Evolutionary conservation across 2,888 invertebrate genomes (phyloP).

Genomic region (Bugulina stolonifera): DNA sequence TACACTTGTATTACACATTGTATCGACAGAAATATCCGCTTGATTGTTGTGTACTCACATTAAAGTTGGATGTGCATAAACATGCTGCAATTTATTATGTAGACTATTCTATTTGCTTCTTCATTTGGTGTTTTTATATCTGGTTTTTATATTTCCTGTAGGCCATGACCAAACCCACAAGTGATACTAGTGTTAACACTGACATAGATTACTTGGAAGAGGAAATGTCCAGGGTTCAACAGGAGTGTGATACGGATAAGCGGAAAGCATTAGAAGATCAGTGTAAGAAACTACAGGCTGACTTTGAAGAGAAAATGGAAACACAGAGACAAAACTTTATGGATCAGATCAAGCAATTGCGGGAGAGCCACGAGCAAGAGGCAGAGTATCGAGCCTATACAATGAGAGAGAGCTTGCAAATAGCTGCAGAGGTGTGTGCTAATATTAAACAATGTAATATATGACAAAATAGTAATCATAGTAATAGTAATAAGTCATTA

Average conservation of each 20-base stretch:
- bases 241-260: conserved; percentile 24
- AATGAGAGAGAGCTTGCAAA: conserved; percentile 65
- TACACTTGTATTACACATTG: too few relatives aligned
- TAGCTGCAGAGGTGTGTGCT: conserved; percentile 41
- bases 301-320: conserved; percentile 33
- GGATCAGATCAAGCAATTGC: conserved; percentile 32
- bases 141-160: too few relatives aligned
- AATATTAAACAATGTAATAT: too few relatives aligned
- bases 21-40: too few relatives aligned
- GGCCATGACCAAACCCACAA: not conserved
- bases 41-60: too few relatives aligned
- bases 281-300: conserved; percentile 34
- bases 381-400: conserved; percentile 59
- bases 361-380: conserved; percentile 54
- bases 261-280: conserved; percentile 30
- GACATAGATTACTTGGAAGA: conserved; percentile 20
- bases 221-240: conserved; percentile 29
- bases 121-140: too few relatives aligned
- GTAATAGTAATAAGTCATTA: too few relatives aligned
- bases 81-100: too few relatives aligned
- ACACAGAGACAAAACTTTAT: conserved; percentile 27
- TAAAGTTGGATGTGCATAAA: too few relatives aligned
- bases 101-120: too few relatives aligned
- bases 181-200: not conserved
- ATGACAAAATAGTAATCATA: too few relatives aligned